Base-by-base conservation (phyloP, 2,797 vertebrate genomes). In the Hapalemur alaotrensis region DNA sequence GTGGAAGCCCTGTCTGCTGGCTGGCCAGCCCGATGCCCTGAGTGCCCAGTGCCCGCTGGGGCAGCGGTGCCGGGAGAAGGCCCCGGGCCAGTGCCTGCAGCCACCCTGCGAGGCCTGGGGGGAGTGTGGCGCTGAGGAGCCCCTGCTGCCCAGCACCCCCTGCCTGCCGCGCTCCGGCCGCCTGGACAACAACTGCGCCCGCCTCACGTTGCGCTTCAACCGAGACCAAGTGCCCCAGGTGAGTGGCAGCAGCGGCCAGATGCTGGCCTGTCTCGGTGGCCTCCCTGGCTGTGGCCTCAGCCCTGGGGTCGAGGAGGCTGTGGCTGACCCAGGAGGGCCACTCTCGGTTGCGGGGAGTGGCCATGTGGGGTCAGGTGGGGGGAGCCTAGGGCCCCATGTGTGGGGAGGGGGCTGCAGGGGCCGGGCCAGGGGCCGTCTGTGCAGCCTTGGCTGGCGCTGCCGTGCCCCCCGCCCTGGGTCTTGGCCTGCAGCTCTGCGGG, bases 101-200 rank as follows among this genome's bases (percentile, higher is more conserved):
- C 99, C 99, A 0, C 99, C 99, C 0, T 99, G 99, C 32, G 98
- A 97, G 0, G 99, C 98, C 95, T 99, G 99, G 99, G 99, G 99
- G 0, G 99, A 99, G 97, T 99, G 99, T 48, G 99, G 99, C 0
- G 65, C 98, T 2, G 98, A 98, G 8, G 98, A 99, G 80, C 97
- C 98, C 48, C 98, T 98, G 32, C 99, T 98, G 0, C 92, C 98
- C 61, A 98, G 98, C 98, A 99, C 99, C 2, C 98, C 98, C 73
- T 99, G 99, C 35, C 98, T 99, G 83, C 99, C 99, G 4, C 99
- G 99, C 98, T 99, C 98, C 0, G 97, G 98, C 52, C 99, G 99
- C 97, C 97, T 99, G 30, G 99, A 99, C 98, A 99, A 99, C 97
- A 99, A 99, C 98, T 99, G 99, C 32, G 99, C 99, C 20, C 99